Evolutionary conservation across 2,888 invertebrate genomes (phyloP).

Genomic region (Callimorpha dominula): DNA sequence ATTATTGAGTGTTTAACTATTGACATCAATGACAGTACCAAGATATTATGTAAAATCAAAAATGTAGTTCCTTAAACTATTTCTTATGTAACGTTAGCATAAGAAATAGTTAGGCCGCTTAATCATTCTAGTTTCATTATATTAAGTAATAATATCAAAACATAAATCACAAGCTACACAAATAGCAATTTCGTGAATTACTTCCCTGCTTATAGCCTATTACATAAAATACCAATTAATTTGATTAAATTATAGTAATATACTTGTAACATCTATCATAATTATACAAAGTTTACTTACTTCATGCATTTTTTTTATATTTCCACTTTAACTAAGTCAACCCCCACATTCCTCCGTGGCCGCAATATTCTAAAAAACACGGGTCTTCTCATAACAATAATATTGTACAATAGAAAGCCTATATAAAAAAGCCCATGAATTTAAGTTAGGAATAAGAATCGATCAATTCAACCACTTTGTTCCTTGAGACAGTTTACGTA

Average conservation of each 20-base stretch:
- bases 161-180: background rate
- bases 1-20: background rate
- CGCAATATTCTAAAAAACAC: too few relatives aligned
- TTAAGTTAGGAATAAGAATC: background rate
- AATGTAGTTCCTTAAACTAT: constrained; percentile 15
- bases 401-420: background rate
- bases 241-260: too few relatives aligned
- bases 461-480: background rate
- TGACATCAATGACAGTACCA: background rate
- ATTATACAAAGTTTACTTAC: too few relatives aligned
- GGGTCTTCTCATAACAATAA: background rate
- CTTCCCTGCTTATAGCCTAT: background rate
- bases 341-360: too few relatives aligned
- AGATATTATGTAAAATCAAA: constrained; percentile 4
- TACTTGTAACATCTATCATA: too few relatives aligned
- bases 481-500: background rate
- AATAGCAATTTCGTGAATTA: background rate
- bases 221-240: too few relatives aligned
- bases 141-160: background rate
- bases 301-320: too few relatives aligned
- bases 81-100: constrained; percentile 34
- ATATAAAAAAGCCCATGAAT: background rate
- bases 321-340: too few relatives aligned
- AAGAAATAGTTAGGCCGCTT: constrained; percentile 11
- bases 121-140: constrained; percentile 10